Conservation (phyloP, 1,140 invertebrate genomes). For the Conopomorpha cramerella region DNA sequence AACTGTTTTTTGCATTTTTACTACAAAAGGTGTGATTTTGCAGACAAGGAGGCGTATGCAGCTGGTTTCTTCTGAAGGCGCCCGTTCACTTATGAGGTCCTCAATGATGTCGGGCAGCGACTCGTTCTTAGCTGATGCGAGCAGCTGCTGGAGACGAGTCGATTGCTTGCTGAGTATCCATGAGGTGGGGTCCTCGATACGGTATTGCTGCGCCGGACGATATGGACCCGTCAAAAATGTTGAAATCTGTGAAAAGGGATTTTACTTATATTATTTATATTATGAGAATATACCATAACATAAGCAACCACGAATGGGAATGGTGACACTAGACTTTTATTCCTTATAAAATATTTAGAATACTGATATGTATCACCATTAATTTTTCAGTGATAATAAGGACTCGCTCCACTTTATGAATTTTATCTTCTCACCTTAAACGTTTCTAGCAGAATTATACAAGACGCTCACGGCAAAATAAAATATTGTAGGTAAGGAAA, state of each 20-base stretch:
- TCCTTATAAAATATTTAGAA: too few relatives aligned
- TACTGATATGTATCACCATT: too few relatives aligned
- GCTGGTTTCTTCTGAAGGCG: slow-evolving; percentile 62
- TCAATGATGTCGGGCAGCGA: slow-evolving; percentile 68
- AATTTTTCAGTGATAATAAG: too few relatives aligned
- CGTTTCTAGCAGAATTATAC: too few relatives aligned
- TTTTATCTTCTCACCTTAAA: too few relatives aligned
- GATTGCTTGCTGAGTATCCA: slow-evolving; percentile 47
- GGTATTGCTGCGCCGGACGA: slow-evolving; percentile 14
- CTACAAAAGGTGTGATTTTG: slow-evolving; percentile 75
- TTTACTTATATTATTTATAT: background rate
- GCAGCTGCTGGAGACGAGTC: slow-evolving; percentile 56
- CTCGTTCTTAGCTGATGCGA: slow-evolving; percentile 63
- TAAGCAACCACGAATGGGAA: too few relatives aligned
- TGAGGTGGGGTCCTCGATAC: slow-evolving; percentile 25
- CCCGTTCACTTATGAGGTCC: slow-evolving; percentile 56
- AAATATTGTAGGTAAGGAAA: too few relatives aligned
- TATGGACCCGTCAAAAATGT: slow-evolving; percentile 42
- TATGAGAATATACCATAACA: too few relatives aligned
- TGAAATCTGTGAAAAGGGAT: slow-evolving; percentile 47
- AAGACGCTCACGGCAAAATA: too few relatives aligned
- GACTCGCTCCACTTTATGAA: too few relatives aligned
- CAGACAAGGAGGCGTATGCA: slow-evolving; percentile 78
- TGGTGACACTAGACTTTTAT: too few relatives aligned
- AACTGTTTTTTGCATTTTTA: slow-evolving; percentile 72